Base-by-base conservation (phyloP, 2,113 vertebrate genomes). In the Protobothrops mucrosquamatus region DNA sequence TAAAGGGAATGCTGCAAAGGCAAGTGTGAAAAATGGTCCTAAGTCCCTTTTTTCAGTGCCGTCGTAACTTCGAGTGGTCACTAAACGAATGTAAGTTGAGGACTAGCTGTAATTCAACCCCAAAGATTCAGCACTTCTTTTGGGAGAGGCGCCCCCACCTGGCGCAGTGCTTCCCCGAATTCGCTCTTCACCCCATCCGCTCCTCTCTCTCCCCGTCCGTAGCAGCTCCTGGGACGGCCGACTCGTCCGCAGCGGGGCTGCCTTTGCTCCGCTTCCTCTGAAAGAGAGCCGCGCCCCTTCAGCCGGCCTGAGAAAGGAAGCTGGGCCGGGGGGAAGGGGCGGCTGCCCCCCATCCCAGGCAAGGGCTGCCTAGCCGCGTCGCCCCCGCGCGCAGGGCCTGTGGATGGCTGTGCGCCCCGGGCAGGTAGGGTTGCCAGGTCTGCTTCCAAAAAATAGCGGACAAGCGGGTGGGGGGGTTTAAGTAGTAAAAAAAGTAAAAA, bases 261-360 rank as follows among this genome's bases (percentile, higher is more conserved):
- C 11, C 61, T 64, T 61, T 61, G 57, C 57, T 22, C 57, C 1
- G 23, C 57, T 61, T 64, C 26, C 3, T 64, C 26, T 3, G 59
- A 29, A 64, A 11, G 3, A 61, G 59, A 29, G 61, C 61, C 3
- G 26, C 3, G 26, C 10, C 3, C 26, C 26, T 64, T 69, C 61
- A 69, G 29, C 26, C 11, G 0, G 5, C 14, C 57, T 0, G 5
- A 34, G 46, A 29, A 34, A 12, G 18, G 29, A 14, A 61, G 20
- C 43, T 7, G 18, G 89, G 14, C 54, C 24, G 92, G 11, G 91
- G 89, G 20, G 2, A 93, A 93, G 93, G 92, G 95, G 26, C 10
- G 3, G 26, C 4, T 29, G 59, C 26, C 26, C 8, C 26, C 61
- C 7, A 51, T 51, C 61, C 23, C 8, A 9, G 57, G 23, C 57